phyloP scores from a whole-genome alignment of 2,888 invertebrate genomes.

The Dysmachus trigonus region DNA sequence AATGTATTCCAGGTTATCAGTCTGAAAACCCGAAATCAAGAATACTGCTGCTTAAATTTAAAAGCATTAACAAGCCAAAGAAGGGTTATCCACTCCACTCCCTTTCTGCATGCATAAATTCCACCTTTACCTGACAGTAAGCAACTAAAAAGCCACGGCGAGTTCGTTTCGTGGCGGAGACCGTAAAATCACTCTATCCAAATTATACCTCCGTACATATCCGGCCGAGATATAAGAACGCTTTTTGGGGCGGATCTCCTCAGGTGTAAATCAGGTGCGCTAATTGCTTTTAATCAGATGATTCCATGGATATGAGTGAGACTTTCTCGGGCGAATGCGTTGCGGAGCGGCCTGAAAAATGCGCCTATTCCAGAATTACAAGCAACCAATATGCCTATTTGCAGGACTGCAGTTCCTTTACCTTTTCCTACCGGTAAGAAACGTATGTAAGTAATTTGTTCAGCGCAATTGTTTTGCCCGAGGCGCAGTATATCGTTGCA shows the following conservation, averaged over 20 bases:
- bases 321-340: background rate
- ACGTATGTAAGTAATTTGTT: background rate
- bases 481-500: background rate
- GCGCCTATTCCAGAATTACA: background rate
- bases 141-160: slow-evolving; percentile 27
- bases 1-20: slow-evolving; percentile 39
- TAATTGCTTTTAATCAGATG: slow-evolving; percentile 43
- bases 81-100: slow-evolving; percentile 41
- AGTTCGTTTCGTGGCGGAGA: slow-evolving; percentile 41
- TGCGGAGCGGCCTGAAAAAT: slow-evolving; percentile 7
- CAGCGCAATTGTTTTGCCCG: background rate
- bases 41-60: slow-evolving; percentile 33
- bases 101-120: slow-evolving; percentile 30
- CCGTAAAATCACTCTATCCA: slow-evolving; percentile 46
- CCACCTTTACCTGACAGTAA: slow-evolving; percentile 42
- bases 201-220: slow-evolving; percentile 45
- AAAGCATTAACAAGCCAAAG: slow-evolving; percentile 39
- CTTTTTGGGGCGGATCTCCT: background rate
- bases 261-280: slow-evolving; percentile 37
- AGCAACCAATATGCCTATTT: background rate
- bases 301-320: background rate
- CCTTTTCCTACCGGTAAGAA: background rate
- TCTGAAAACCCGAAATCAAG: slow-evolving; percentile 33
- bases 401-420: background rate
- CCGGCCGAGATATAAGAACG: slow-evolving; percentile 45